These are phyloP conservation scores for Mycalesis mineus DNA, from an alignment of 2,888 invertebrate genomes.

Conservation along the genomic window DNA sequence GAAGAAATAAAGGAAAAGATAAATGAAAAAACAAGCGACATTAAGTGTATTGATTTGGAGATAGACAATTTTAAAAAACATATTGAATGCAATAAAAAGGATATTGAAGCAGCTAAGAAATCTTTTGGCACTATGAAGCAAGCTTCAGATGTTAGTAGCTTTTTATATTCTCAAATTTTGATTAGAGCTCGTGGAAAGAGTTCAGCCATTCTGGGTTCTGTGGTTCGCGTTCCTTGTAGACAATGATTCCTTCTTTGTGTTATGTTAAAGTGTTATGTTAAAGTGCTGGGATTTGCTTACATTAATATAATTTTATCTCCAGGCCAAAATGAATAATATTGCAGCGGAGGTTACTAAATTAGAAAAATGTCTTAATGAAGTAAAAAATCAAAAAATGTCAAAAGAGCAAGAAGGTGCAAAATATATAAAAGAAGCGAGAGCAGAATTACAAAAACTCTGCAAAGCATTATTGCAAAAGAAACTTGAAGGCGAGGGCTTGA, in stretches of 20 bases:
- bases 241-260: too few species aligned
- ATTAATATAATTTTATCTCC: neutral
- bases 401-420: slow-evolving; percentile 53
- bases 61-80: slow-evolving; percentile 46
- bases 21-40: slow-evolving; percentile 52
- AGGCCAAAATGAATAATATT: slow-evolving; percentile 45
- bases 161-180: neutral
- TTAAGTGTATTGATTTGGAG: slow-evolving; percentile 51
- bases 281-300: too few species aligned
- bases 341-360: slow-evolving; percentile 36
- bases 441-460: slow-evolving; percentile 56
- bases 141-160: slow-evolving; percentile 48
- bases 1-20: slow-evolving; percentile 50
- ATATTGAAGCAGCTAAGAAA: slow-evolving; percentile 38
- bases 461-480: slow-evolving; percentile 54
- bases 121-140: slow-evolving; percentile 41
- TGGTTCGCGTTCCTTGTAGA: too few species aligned
- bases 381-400: slow-evolving; percentile 39
- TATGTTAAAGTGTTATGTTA: too few species aligned
- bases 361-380: slow-evolving; percentile 38
- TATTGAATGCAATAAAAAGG: slow-evolving; percentile 46
- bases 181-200: too few species aligned
- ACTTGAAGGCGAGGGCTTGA: slow-evolving; percentile 59
- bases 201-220: too few species aligned
- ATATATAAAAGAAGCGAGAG: slow-evolving; percentile 55